Conservation (phyloP, 2,113 vertebrate species). For the Enhydra lutris region DNA sequence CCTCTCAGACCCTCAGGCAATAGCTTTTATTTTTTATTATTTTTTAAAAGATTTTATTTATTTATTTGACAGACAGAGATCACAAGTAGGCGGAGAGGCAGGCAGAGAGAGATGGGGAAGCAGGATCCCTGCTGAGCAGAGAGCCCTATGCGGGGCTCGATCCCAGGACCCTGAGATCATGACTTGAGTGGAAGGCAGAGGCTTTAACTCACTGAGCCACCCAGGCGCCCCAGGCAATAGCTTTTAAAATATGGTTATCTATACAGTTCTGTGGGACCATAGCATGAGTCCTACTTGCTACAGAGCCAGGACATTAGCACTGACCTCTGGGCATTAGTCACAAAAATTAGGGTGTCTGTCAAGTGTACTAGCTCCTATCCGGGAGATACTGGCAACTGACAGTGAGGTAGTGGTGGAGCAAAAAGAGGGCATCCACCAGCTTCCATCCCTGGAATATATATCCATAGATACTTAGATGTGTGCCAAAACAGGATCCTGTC, state of each 20-base stretch:
- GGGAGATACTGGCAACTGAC: background rate
- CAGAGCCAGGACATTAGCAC: background rate
- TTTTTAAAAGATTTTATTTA: no score
- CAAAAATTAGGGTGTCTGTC: background rate
- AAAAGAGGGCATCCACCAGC: background rate
- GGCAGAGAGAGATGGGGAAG: no score
- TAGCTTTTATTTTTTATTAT: background rate
- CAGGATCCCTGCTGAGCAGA: no score
- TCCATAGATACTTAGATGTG: background rate
- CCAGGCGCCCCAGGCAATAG: background rate
- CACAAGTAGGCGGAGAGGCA: no score
- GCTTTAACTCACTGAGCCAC: no score
- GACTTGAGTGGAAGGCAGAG: no score
- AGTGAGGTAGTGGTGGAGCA: background rate
- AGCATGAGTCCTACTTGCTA: background rate
- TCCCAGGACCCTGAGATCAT: no score
- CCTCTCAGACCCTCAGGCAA: background rate
- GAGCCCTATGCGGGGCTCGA: no score
- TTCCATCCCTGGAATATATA: background rate
- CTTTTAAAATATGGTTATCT: background rate
- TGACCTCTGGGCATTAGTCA: background rate
- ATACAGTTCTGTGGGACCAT: background rate
- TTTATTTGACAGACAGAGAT: no score
- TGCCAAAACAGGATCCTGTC: background rate
- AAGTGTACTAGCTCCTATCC: background rate